Evolutionary conservation across 2,888 invertebrate genomes (phyloP).

Genomic region (Temnothorax unifasciatus): DNA sequence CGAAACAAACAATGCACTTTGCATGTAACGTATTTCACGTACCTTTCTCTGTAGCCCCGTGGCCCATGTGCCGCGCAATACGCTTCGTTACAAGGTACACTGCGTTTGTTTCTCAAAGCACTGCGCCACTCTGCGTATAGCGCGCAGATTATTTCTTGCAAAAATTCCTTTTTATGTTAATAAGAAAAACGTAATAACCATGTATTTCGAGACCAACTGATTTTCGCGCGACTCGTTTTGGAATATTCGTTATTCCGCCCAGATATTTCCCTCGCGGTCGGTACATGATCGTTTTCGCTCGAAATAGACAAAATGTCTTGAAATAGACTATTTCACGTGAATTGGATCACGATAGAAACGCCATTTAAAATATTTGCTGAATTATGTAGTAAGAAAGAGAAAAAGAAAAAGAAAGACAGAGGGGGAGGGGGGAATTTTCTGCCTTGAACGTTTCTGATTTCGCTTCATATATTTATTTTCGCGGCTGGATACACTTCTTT

Average conservation of each 20-base stretch:
- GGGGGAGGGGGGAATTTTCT: neutral
- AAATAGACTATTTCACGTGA: neutral
- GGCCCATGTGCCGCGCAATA: conserved; percentile 56
- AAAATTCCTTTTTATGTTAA: conserved; percentile 39
- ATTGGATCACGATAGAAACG: neutral
- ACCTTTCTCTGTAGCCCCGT: conserved; percentile 31
- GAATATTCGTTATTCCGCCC: conserved; percentile 15
- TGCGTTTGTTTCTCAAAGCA: conserved; percentile 62
- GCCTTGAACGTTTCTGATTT: conserved; percentile 12
- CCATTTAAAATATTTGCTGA: conserved; percentile 25
- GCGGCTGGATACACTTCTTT: conserved; percentile 28
- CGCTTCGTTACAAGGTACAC: conserved; percentile 67
- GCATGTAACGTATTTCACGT: conserved; percentile 60
- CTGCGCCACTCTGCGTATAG: conserved; percentile 40
- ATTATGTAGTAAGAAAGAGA: conserved; percentile 14
- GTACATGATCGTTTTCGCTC: neutral
- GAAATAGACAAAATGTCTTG: neutral
- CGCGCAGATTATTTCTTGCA: conserved; percentile 37
- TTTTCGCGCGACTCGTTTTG: conserved; percentile 37
- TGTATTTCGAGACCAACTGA: conserved; percentile 18
- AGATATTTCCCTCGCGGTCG: neutral
- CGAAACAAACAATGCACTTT: conserved; percentile 64
- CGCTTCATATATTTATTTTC: conserved; percentile 38
- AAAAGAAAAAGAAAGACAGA: neutral
- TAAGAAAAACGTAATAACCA: conserved; percentile 48